Base-by-base conservation (phyloP, 2,888 invertebrate genomes). In the Coenonympha glycerion region DNA sequence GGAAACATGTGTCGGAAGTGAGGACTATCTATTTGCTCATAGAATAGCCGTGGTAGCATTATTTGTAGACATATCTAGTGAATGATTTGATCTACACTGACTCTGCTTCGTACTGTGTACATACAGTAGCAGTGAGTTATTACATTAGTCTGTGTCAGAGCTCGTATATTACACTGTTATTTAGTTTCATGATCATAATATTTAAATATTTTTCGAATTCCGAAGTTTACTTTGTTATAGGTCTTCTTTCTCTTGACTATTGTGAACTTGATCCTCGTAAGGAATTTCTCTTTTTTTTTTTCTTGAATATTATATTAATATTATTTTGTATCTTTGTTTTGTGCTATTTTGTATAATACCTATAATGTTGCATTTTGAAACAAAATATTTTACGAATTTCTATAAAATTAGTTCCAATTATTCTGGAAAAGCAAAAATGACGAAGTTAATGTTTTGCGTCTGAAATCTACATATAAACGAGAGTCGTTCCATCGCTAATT, bases 1-100 rank as follows among this genome's bases (percentile, higher is more conserved):
- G 81, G 84, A 84, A 82, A 84, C 84, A 82, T 82, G 82, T 84
- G 86, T 85, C 86, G 86, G 85, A 84, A 80, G 84, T 79, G 73
- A 80, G 73, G 78, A 78, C 83, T 85, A 85, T 85, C 84, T 84
- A 79, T 85, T 85, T 82, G 79, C 78, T 70, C 72, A 73, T 70
- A 78, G 82, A 83, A 82, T 78, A 71, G 78, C 78, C 73, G 79
- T 76, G 76, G 69, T 51, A 76, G 77, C 79, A 81, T 80, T 78
- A 80, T 83, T 79, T 79, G 75, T 73, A 68, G 71, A 65, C 67
- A 65, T 64, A 56, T 60, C 49, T 40, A 52, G 53, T 19, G 47
- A 47, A 50, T 53, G 56, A 57, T 60, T 59, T 49, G 49, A 58
- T 56, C 55, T 55, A 51, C 51, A 53, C 59, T 57, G 54, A 55